A percentile compares a stretch with the other conserved stretches of the same genome.
Evolutionary conservation across 2,113 vertebrate genomes (phyloP).

Genomic region (Cynoglossus semilaevis): DNA sequence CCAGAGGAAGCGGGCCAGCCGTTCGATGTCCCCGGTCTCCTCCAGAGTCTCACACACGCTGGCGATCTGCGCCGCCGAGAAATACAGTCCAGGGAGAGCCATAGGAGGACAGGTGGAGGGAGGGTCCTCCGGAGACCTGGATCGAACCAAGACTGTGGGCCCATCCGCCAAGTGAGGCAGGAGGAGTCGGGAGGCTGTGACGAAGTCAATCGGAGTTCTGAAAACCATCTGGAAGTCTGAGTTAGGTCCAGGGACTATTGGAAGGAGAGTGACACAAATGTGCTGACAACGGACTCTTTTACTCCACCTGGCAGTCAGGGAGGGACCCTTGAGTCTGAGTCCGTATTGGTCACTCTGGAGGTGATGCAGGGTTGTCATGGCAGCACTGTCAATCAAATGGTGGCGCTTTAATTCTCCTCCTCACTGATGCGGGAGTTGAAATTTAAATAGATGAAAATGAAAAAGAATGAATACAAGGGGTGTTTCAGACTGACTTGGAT

Average conservation of each 20-base stretch:
- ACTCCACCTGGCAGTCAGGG: conserved; percentile 88
- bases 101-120: conserved; percentile 35
- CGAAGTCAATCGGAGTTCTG: conserved; percentile 91
- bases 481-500: no score
- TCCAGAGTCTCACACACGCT: conserved; percentile 98
- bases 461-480: no score
- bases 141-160: conserved; percentile 78
- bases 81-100: conserved; percentile 81
- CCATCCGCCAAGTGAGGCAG: conserved; percentile 88
- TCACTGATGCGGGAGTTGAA: no score
- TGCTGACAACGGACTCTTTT: conserved; percentile 83
- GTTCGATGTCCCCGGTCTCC: conserved; percentile 97
- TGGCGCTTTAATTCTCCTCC: no score
- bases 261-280: conserved; percentile 61
- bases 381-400: conserved; percentile 93
- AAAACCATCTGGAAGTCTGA: conserved; percentile 88
- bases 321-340: conserved; percentile 86
- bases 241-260: conserved; percentile 13
- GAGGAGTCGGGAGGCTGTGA: conserved; percentile 89
- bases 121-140: conserved; percentile 86
- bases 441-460: no score
- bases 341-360: conserved; percentile 89
- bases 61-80: conserved; percentile 97
- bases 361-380: conserved; percentile 88
- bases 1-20: conserved; percentile 97